phyloP scores from a whole-genome alignment of 2,797 vertebrate species.

The Lerista edwardsae region DNA sequence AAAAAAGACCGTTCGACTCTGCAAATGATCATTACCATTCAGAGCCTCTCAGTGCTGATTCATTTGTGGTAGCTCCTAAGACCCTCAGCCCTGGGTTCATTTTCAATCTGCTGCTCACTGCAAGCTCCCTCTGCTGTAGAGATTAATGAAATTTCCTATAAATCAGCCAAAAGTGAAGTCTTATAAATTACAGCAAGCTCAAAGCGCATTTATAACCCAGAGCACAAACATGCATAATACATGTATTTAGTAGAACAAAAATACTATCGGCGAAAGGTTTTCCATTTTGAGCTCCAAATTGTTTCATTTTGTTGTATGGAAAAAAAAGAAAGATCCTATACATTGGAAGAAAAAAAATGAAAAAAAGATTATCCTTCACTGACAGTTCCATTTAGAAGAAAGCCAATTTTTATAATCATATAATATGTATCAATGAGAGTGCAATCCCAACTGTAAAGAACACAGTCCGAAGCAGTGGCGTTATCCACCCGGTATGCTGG shows the following conservation, averaged over 20 bases:
- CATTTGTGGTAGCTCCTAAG: constrained; percentile 48
- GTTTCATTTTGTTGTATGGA: constrained; percentile 58
- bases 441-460: too few relatives aligned
- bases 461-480: too few relatives aligned
- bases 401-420: constrained; percentile 40
- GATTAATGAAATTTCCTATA: constrained; percentile 76
- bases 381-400: constrained; percentile 59
- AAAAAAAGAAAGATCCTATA: neutral
- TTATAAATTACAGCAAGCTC: constrained; percentile 70
- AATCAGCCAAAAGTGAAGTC: constrained; percentile 70
- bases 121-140: constrained; percentile 63
- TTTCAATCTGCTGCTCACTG: constrained; percentile 68
- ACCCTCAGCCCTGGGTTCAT: constrained; percentile 40
- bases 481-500: too few relatives aligned
- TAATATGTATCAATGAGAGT: constrained; percentile 57
- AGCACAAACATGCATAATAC: constrained; percentile 60
- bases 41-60: constrained; percentile 57
- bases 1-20: constrained; percentile 30
- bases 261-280: constrained; percentile 58
- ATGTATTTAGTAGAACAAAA: constrained; percentile 63
- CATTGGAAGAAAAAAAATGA: constrained; percentile 43
- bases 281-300: constrained; percentile 55
- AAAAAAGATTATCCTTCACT: constrained; percentile 56
- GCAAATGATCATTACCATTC: constrained; percentile 47
- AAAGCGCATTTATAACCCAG: constrained; percentile 70